These are phyloP conservation scores for Sternotherus odoratus DNA, from an alignment of 2,797 vertebrate species.

Conservation along the genomic window DNA sequence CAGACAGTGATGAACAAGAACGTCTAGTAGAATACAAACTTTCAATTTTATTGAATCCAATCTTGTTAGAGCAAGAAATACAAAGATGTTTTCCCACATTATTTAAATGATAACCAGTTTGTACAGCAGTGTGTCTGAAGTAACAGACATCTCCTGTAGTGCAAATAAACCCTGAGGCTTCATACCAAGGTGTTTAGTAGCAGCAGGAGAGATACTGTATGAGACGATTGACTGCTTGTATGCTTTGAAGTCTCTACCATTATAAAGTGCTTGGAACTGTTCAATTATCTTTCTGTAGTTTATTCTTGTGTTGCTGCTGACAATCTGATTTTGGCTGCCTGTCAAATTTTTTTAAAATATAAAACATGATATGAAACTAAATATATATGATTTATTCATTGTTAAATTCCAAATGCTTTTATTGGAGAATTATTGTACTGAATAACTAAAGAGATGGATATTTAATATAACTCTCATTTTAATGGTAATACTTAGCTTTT, in stretches of 20 bases:
- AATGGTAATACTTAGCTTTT: neutral
- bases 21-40: neutral
- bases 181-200: neutral
- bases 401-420: constrained; percentile 1
- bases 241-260: constrained; percentile 19
- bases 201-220: neutral
- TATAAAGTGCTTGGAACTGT: neutral
- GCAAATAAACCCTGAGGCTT: neutral
- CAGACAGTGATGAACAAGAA: neutral
- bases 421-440: neutral
- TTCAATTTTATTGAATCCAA: neutral
- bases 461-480: neutral
- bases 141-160: constrained; percentile 2
- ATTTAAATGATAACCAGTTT: constrained; percentile 37
- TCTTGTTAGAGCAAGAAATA: constrained; percentile 41
- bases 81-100: neutral
- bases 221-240: neutral
- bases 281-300: constrained; percentile 23
- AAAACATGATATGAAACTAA: constrained; percentile 39
- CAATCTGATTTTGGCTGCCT: constrained; percentile 46
- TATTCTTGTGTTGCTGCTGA: constrained; percentile 33
- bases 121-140: neutral
- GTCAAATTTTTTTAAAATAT: constrained; percentile 27
- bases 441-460: neutral
- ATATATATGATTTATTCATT: constrained; percentile 44